A percentile compares a stretch with the other conserved stretches of the same genome.
phyloP scores from a whole-genome alignment of 2,113 vertebrate genomes.

The Indicator maculatus region DNA sequence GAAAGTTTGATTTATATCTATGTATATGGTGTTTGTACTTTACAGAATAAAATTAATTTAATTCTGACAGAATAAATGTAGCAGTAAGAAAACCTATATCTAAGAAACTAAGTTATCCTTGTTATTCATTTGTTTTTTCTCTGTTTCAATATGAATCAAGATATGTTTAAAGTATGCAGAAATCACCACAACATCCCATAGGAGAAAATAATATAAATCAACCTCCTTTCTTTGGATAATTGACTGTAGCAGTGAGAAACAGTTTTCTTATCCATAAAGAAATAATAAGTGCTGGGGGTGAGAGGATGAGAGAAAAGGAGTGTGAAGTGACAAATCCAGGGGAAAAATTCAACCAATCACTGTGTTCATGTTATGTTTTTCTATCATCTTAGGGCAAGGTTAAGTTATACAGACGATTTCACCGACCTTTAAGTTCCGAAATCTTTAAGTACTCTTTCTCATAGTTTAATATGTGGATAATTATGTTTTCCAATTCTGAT shows the following conservation, averaged over 20 bases:
- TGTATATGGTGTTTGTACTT: background rate
- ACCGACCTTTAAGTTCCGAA: background rate
- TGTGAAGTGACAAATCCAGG: background rate
- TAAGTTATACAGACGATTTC: background rate
- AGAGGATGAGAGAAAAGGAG: background rate
- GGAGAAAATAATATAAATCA: background rate
- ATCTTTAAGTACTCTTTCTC: background rate
- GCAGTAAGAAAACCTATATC: constrained; percentile 13
- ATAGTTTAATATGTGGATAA: background rate
- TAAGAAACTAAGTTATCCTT: constrained; percentile 25
- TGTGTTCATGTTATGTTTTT: background rate
- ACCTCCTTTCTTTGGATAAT: background rate
- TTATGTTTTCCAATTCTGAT: background rate
- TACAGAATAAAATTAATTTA: constrained; percentile 1
- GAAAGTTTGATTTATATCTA: constrained; percentile 17
- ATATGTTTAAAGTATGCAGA: constrained; percentile 25
- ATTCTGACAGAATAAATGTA: constrained; percentile 3
- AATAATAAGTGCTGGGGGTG: background rate
- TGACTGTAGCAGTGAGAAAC: constrained; percentile 30
- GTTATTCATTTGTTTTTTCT: constrained; percentile 36
- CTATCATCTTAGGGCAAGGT: background rate
- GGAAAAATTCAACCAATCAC: background rate
- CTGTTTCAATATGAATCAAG: constrained; percentile 34
- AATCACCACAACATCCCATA: background rate
- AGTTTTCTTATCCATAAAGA: background rate